Base-by-base conservation (phyloP, 2,113 vertebrate species). In the Calypte anna region DNA sequence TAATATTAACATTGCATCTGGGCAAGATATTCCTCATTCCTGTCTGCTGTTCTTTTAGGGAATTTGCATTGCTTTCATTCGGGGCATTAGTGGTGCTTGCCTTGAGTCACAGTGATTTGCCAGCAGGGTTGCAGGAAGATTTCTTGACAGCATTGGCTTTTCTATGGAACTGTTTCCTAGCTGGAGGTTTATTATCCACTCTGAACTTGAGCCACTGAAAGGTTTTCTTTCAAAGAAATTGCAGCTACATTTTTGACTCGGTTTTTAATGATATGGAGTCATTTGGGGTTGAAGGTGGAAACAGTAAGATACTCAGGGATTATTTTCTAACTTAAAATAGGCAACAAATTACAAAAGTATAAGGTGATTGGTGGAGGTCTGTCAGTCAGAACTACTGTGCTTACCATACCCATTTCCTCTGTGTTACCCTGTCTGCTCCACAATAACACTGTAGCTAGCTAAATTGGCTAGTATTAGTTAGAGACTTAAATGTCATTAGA, bases 401-500 rank as follows among this genome's bases (percentile, higher is more conserved):
- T 67, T 67, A 53, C 67, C 33, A n/a, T 3, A 0, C 19, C 51
- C 19, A 7, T 69, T 94, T 86, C 86, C 76, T 15, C 55, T 55
- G 36, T 6, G 0, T 79, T 83, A 57, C 38, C 8, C 44, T 62
- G 14, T 50, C 79, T 74, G 12, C 36, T 83, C 59, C 61, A 16
- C 1, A 2, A 27, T 83, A 82, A 59, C 15, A 24, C 31, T 64
- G 36, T 64, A 40, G 78, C 92, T 91, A 81, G 36, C 40, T 85
- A 67, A 88, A 90, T 91, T 82, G 90, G n/a, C 51, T 79, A 11
- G 31, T 67, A 40, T 75, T 86, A 95, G 66, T 73, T 63, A 50
- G 59, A 38, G 80, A 59, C 20, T 83, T 90, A 46, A 74, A 78
- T 75, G 30, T 68, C 64, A 90, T 93, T 81, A 86, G 88, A 87